Evolutionary conservation across 2,888 invertebrate species (phyloP).

Genomic region (Apodemia zela): DNA sequence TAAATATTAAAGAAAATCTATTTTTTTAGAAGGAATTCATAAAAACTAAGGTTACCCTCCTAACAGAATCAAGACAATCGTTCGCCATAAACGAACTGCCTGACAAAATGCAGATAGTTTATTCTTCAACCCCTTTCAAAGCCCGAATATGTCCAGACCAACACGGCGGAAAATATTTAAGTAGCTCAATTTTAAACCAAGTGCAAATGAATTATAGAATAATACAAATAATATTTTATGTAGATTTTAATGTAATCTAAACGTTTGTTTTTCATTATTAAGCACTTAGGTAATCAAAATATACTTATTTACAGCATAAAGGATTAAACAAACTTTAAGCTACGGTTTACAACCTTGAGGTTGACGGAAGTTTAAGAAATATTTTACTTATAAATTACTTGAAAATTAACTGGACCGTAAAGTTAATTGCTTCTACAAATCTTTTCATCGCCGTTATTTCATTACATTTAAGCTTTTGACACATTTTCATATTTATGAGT

Average conservation of each 20-base stretch:
- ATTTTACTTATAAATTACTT: constrained; percentile 7
- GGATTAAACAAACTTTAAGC: background rate
- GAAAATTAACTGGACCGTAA: constrained; percentile 16
- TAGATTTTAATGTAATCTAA: no score
- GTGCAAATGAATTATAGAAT: no score
- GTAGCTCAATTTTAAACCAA: no score
- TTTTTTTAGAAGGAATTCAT: no score
- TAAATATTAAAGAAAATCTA: no score
- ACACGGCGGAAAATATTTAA: no score
- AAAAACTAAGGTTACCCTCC: no score
- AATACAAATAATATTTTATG: no score
- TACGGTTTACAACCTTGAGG: background rate
- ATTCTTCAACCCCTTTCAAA: no score
- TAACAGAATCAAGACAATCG: background rate
- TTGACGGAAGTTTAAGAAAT: background rate
- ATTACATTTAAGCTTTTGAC: constrained; percentile 15
- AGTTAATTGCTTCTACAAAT: constrained; percentile 14
- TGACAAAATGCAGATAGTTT: no score
- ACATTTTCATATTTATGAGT: constrained; percentile 7
- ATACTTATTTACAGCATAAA: background rate
- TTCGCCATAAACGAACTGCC: background rate
- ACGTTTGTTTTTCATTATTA: no score
- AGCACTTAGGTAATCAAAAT: background rate
- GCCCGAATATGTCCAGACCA: no score
- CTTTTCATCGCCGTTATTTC: constrained; percentile 5